These are phyloP conservation scores for Andrena flavipes DNA, from an alignment of 2,888 invertebrate genomes.

Conservation along the genomic window DNA sequence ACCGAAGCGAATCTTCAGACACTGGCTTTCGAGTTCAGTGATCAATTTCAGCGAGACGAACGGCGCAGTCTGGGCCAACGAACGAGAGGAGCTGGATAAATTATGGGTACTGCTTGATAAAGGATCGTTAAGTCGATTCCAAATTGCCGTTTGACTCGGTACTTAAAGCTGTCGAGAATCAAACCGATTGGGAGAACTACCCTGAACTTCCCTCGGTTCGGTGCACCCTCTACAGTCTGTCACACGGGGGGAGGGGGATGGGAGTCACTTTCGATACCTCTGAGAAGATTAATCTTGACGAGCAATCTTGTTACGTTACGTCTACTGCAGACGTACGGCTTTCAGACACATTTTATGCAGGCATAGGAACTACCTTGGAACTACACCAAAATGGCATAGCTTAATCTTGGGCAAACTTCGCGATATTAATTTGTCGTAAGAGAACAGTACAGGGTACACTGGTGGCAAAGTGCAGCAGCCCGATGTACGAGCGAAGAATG, in stretches of 20 bases:
- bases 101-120: conserved; percentile 37
- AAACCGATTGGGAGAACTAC: conserved; percentile 6
- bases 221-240: too few species aligned
- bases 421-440: background rate
- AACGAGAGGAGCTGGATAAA: conserved; percentile 18
- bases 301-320: background rate
- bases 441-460: background rate
- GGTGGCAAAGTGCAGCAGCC: background rate
- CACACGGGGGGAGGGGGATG: background rate
- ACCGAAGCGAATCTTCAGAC: conserved; percentile 41
- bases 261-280: background rate
- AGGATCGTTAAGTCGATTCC: conserved; percentile 42
- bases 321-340: background rate
- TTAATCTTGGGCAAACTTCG: background rate
- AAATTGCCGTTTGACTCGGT: conserved; percentile 20
- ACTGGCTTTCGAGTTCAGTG: conserved; percentile 42
- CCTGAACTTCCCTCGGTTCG: background rate
- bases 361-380: background rate
- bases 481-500: conserved; percentile 9
- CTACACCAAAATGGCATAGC: background rate
- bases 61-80: background rate
- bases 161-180: conserved; percentile 18
- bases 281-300: background rate
- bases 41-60: conserved; percentile 36
- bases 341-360: background rate